Evolutionary conservation across 2,888 invertebrate species (phyloP).

Genomic region (Spilarctia lutea): DNA sequence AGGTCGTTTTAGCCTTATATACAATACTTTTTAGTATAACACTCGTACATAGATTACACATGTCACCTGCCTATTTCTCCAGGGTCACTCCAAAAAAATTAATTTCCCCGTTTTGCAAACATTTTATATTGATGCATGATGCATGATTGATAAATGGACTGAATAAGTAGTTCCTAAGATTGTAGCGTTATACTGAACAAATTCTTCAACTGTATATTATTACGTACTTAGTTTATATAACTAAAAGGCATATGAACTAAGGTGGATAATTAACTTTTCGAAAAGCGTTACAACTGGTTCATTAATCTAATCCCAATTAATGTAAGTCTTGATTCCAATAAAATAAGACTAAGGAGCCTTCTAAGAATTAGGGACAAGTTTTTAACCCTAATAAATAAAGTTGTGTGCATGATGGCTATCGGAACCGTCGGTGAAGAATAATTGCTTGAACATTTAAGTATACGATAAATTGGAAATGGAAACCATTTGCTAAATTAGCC

Average conservation of each 20-base stretch:
- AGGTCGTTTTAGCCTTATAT: no score
- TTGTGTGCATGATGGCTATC: slow-evolving; percentile 8
- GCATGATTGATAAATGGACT: not conserved
- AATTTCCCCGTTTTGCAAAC: not conserved
- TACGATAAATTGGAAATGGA: slow-evolving; percentile 6
- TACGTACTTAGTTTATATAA: not conserved
- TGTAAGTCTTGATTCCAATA: not conserved
- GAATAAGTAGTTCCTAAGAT: not conserved
- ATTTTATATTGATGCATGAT: not conserved
- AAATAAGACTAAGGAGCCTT: not conserved
- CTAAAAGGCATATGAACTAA: not conserved
- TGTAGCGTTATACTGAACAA: not conserved
- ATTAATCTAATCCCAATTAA: not conserved
- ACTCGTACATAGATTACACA: not conserved
- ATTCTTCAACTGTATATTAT: not conserved
- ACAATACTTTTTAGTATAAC: no score
- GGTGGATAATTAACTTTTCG: not conserved
- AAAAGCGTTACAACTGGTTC: not conserved
- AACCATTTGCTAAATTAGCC: not conserved
- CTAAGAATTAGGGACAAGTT: slow-evolving; percentile 10
- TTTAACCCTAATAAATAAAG: slow-evolving; percentile 16
- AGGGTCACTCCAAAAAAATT: not conserved
- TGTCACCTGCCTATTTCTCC: not conserved
- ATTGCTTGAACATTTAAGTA: slow-evolving; percentile 3
- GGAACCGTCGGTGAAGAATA: not conserved